Evolutionary conservation across 2,797 vertebrate species (phyloP).

Genomic region (Helicolenus hilgendorfi): DNA sequence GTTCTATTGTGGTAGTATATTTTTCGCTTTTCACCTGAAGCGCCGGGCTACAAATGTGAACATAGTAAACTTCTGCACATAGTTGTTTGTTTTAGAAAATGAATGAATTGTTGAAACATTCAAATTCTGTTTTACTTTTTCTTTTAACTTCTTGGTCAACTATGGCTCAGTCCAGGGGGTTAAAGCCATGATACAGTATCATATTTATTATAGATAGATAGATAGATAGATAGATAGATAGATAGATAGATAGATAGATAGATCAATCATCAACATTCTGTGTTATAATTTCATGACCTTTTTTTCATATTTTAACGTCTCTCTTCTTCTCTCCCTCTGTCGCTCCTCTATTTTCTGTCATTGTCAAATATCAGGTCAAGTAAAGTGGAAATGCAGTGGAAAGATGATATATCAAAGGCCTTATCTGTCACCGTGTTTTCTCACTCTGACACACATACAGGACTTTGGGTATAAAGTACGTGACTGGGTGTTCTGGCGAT

Average conservation of each 20-base stretch:
- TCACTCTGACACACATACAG: conserved; percentile 61
- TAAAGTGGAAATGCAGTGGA: conserved; percentile 10
- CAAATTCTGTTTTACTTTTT: too few relatives aligned
- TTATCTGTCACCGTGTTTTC: conserved; percentile 60
- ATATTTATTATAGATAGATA: too few relatives aligned
- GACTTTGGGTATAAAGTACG: conserved; percentile 61
- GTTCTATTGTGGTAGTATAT: too few relatives aligned
- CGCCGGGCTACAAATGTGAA: too few relatives aligned
- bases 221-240: neutral
- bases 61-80: too few relatives aligned
- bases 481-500: conserved; percentile 71
- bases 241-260: neutral
- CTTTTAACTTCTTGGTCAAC: too few relatives aligned
- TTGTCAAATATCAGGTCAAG: conserved; percentile 39
- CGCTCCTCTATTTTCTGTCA: neutral
- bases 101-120: too few relatives aligned
- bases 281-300: neutral
- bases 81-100: too few relatives aligned
- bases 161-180: too few relatives aligned
- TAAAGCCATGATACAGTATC: neutral
- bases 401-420: conserved; percentile 50
- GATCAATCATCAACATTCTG: neutral
- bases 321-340: neutral
- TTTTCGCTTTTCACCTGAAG: too few relatives aligned
- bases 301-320: neutral